Conservation (phyloP, 2,797 vertebrate genomes). For the Cuniculus paca region DNA sequence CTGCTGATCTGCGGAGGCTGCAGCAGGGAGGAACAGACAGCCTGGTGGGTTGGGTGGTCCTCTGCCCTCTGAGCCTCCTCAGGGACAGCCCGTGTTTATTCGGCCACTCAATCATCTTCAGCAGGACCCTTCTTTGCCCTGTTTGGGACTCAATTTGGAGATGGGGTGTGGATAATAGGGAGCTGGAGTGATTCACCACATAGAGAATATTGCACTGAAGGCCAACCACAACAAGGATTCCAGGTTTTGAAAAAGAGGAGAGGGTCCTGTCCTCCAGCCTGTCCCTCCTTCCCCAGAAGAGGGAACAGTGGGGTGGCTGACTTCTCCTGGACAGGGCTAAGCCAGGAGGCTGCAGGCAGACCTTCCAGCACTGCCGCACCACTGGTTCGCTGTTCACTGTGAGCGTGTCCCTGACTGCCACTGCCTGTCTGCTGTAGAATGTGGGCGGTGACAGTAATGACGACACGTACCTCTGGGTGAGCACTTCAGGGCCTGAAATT, state of each 20-base stretch:
- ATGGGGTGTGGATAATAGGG: background rate
- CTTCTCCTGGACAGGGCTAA: background rate
- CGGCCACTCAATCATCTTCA: background rate
- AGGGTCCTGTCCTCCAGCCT: fast-evolving
- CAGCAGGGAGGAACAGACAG: slow-evolving; percentile 20
- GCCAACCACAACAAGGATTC: background rate
- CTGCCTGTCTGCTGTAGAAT: background rate
- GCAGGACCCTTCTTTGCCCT: background rate
- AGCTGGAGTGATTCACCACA: background rate
- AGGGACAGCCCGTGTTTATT: background rate
- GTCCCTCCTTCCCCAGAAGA: background rate
- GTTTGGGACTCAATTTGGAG: background rate
- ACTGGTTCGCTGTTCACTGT: background rate
- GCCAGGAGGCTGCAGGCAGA: background rate
- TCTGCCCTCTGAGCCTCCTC: background rate
- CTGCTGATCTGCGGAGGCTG: background rate
- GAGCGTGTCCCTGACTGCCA: background rate
- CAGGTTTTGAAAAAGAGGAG: background rate
- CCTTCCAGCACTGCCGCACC: background rate
- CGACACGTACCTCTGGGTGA: fast-evolving
- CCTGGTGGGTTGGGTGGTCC: background rate
- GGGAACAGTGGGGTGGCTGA: background rate
- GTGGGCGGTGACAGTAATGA: no score
- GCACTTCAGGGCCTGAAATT: background rate
- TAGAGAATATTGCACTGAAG: background rate